Percentiles rank a stretch among this genome's conserved stretches.
phyloP scores from a whole-genome alignment of 2,797 vertebrate species.

The Tolypeutes matacus region DNA sequence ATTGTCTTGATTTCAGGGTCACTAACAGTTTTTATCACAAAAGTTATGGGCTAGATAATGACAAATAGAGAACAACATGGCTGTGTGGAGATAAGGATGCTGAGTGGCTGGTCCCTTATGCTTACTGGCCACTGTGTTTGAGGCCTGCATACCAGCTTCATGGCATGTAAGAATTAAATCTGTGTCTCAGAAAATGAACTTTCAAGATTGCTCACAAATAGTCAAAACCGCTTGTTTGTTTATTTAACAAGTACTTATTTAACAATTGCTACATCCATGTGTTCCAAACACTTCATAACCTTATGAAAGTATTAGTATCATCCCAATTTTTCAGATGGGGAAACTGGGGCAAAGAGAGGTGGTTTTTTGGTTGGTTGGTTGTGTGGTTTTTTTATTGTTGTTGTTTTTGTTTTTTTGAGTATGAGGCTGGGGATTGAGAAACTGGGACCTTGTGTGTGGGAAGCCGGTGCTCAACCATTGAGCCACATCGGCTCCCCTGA shows the following conservation, averaged over 20 bases:
- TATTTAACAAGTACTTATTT: conserved; percentile 5
- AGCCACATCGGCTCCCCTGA: too few species aligned
- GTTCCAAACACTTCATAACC: background rate
- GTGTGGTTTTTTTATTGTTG: too few species aligned
- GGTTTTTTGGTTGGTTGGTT: background rate
- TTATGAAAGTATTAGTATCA: background rate
- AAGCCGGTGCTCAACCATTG: too few species aligned
- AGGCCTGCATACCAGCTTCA: background rate
- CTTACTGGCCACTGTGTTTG: background rate
- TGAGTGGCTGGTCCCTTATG: background rate
- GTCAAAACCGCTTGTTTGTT: background rate
- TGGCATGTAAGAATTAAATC: background rate
- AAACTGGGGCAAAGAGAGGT: conserved; percentile 36
- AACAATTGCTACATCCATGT: background rate
- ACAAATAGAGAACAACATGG: background rate
- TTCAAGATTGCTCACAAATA: background rate
- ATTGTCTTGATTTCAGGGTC: conserved; percentile 34
- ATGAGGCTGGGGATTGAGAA: too few species aligned
- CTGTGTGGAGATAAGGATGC: background rate
- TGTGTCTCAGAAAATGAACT: background rate
- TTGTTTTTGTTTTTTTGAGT: too few species aligned
- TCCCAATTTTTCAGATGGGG: background rate
- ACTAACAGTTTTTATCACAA: background rate
- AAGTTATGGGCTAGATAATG: background rate
- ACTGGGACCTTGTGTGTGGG: too few species aligned